Base-by-base conservation (phyloP, 2,888 invertebrate species). In the Orthosia incerta region DNA sequence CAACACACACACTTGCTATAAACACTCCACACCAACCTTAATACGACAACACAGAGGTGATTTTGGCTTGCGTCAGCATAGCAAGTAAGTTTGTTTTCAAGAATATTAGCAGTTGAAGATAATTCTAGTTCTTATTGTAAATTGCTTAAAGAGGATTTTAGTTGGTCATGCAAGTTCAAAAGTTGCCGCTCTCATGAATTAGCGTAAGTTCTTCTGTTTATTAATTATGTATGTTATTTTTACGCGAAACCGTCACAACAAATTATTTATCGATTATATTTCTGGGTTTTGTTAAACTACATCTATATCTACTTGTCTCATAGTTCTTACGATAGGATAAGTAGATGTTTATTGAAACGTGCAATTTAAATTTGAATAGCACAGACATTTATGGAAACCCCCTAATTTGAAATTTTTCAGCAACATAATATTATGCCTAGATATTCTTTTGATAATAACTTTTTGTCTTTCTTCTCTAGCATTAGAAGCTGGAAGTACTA, bases 101-200 rank as follows among this genome's bases (percentile, higher is more conserved):
- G 69, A 61, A 71, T 84, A 81, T 82, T 83, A 84, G 77, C 80
- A 85, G 84, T 71, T 78, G 71, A 63, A 76, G 80, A 80, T 88
- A 84, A 84, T 83, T 82, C 81, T 82, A 80, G 83, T 80, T 83
- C 83, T 84, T 83, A 80, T 82, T 74, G 77, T 84, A 85, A 84
- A 84, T 82, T 82, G 69, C 82, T 80, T 80, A 81, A 80, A 81
- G 76, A 83, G 86, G 69, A 86, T 76, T 84, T 83, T 83, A 86
- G 80, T 86, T 86, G 72, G 70, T 67, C 74, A 71, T 69, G 73
- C 55, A 64, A 82, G 67, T 76, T 74, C 71, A 77, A 82, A 70
- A 82, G 82, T 39, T 59, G 60, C 70, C 75, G 84, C 71, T 83
- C 84, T 70, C 86, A 80, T 76, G 74, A 60, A 71, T 74, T 74